A percentile compares a stretch with the other conserved stretches of the same genome.
Evolutionary conservation across 2,888 invertebrate genomes (phyloP).

Genomic region (Axea sp.): DNA sequence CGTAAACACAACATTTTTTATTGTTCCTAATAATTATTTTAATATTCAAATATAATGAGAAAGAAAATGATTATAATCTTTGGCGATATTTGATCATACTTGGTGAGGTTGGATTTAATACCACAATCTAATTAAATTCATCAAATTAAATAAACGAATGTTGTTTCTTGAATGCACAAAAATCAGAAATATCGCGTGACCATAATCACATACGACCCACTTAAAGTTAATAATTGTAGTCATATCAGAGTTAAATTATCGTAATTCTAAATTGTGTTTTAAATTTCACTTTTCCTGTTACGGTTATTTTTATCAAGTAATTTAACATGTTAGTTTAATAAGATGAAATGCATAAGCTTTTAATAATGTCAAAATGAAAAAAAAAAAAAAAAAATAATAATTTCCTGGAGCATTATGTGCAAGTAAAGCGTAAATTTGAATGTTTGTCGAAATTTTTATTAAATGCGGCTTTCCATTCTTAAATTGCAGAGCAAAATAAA

Average conservation of each 20-base stretch:
- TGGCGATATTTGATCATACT: too few relatives aligned
- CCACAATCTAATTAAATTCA: background rate
- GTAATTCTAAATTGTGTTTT: constrained; percentile 7
- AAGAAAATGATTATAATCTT: too few relatives aligned
- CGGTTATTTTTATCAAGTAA: background rate
- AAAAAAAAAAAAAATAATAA: too few relatives aligned
- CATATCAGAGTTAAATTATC: constrained; percentile 9
- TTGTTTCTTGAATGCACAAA: constrained; percentile 2
- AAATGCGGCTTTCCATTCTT: constrained; percentile 16
- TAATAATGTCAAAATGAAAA: too few relatives aligned
- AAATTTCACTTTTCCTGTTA: constrained; percentile 11
- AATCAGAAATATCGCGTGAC: constrained; percentile 11
- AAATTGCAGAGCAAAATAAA: constrained; percentile 21
- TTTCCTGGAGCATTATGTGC: too few relatives aligned
- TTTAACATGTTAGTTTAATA: background rate
- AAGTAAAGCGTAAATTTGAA: constrained; percentile 6
- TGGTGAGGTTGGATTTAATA: background rate
- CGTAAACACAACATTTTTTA: background rate
- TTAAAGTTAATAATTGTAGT: background rate
- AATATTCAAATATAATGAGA: too few relatives aligned
- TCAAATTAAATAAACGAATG: constrained; percentile 6
- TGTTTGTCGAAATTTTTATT: background rate
- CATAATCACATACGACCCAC: constrained; percentile 4
- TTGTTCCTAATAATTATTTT: too few relatives aligned
- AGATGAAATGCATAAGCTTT: too few relatives aligned